Conservation (phyloP, 2,888 invertebrate species). For the Rhagium mordax region DNA sequence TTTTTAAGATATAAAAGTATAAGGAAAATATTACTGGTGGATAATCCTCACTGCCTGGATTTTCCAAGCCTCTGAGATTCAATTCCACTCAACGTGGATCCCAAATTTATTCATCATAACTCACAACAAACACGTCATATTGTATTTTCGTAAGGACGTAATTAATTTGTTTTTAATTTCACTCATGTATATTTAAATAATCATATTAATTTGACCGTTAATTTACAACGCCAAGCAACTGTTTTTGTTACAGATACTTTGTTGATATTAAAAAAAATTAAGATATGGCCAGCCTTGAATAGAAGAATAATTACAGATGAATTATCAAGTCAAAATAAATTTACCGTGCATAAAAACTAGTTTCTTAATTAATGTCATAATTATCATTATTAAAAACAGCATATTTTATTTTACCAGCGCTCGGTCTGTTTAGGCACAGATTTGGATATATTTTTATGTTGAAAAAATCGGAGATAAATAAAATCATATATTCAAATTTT, state of each 20-base stretch:
- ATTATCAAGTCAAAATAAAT: constrained; percentile 17
- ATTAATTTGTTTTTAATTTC: constrained; percentile 11
- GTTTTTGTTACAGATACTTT: neutral
- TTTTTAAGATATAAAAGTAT: no score
- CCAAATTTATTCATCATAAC: neutral
- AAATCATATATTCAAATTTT: no score
- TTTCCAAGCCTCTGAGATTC: no score
- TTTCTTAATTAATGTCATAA: constrained; percentile 3
- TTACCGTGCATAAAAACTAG: constrained; percentile 8
- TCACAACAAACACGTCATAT: neutral
- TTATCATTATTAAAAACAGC: neutral
- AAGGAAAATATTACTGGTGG: no score
- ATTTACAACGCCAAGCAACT: neutral
- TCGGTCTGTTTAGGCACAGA: neutral
- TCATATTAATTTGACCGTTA: neutral
- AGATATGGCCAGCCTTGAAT: constrained; percentile 14
- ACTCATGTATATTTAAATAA: neutral
- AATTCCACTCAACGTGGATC: neutral
- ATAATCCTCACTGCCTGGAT: no score
- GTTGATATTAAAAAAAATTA: neutral
- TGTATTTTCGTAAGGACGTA: neutral
- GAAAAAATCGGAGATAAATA: no score
- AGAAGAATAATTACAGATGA: constrained; percentile 23
- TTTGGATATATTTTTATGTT: no score
- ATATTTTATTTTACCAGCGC: neutral